A percentile compares a stretch with the other conserved stretches of the same genome.
phyloP scores from a whole-genome alignment of 2,113 vertebrate genomes.

The Cichladusa arquata region DNA sequence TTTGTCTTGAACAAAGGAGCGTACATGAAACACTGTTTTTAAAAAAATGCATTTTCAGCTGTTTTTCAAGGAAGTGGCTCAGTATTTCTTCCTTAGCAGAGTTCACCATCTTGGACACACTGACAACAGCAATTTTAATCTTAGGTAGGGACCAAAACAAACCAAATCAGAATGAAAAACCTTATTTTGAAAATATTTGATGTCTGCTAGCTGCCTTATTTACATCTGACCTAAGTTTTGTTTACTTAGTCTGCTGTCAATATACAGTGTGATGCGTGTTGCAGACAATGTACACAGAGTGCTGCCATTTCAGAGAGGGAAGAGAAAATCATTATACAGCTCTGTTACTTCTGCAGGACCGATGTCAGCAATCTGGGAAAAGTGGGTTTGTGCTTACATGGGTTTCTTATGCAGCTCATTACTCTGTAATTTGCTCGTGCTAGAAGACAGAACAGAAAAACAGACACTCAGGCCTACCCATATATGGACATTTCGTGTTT shows the following conservation, averaged over 20 bases:
- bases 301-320: neutral
- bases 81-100: neutral
- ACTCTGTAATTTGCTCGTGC: accelerated
- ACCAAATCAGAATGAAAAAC: neutral
- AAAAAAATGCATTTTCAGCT: neutral
- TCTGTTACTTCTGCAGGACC: neutral
- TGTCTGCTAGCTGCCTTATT: neutral
- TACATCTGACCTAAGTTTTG: neutral
- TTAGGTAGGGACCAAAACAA: neutral
- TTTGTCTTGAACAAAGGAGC: neutral
- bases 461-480: neutral
- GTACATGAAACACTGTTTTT: neutral
- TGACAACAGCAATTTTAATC: neutral
- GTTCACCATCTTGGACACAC: neutral
- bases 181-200: neutral
- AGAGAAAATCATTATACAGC: neutral
- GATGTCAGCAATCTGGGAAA: neutral
- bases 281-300: accelerated
- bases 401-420: neutral
- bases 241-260: neutral
- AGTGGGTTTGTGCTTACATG: neutral
- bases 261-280: neutral
- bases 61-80: neutral
- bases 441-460: neutral
- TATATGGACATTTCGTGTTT: neutral